Conservation (phyloP, 2,113 vertebrate species). For the Irena cyanogastra region DNA sequence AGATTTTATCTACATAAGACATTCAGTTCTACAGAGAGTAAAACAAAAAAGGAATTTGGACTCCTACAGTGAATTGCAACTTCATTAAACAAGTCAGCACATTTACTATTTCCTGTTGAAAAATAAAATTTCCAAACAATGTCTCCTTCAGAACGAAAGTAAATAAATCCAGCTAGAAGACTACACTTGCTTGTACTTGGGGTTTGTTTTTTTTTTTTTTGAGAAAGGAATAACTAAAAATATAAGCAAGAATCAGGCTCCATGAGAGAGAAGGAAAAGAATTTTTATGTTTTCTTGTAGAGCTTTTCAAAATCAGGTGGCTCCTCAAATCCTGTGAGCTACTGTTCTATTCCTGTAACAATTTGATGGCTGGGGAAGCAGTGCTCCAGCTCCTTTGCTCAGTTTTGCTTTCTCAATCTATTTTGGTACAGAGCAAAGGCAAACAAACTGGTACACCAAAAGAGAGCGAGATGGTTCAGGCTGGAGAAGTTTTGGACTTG, state of each 20-base stretch:
- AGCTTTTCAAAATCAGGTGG: neutral
- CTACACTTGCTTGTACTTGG: neutral
- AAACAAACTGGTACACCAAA: neutral
- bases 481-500: neutral
- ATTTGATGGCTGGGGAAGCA: neutral
- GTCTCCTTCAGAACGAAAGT: neutral
- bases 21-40: neutral
- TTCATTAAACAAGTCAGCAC: constrained; percentile 36
- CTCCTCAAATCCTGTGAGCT: neutral
- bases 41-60: neutral
- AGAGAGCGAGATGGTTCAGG: neutral
- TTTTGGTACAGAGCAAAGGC: neutral
- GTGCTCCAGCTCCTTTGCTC: neutral
- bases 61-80: neutral
- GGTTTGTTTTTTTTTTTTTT: neutral
- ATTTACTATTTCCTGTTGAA: constrained; percentile 46
- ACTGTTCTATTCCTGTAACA: neutral
- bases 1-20: constrained; percentile 9
- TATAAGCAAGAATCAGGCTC: neutral
- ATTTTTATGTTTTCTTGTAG: neutral
- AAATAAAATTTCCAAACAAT: constrained; percentile 15
- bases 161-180: constrained; percentile 13
- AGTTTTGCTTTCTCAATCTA: neutral
- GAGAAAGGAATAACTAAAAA: neutral
- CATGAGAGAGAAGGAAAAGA: neutral